Base-by-base conservation (phyloP, 2,888 invertebrate species). In the Lasioglossum leucozonium region DNA sequence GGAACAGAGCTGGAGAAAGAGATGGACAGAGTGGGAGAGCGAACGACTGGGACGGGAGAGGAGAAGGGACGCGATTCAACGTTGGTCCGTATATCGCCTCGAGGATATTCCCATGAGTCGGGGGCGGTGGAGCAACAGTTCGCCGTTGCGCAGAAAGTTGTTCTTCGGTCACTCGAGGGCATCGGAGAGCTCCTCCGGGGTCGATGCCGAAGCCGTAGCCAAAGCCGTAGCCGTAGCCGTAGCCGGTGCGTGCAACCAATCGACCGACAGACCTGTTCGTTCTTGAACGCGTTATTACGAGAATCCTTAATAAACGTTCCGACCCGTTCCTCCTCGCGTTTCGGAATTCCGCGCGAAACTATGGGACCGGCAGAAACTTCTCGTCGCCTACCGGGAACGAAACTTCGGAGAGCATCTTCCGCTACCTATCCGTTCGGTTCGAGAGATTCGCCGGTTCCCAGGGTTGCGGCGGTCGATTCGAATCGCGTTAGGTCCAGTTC, bases 31-130 rank as follows among this genome's bases (percentile, higher is more conserved):
- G 58, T 5, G 26, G 4, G 58, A 34, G 55, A n/a, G 10, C 42
- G 55, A n/a, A 13, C 42, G 55, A 34, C 30, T 4, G 34, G 8
- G 47, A n/a, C 18, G 55, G 71, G 34, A 42, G 58, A n/a, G 55
- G 55, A 65, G 65, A 65, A 34, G 72, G 73, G n/a, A 67, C 18
- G 65, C 69, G 72, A 62, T 11, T n/a, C 67, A 77, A 72, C 65
- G 83, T 76, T 77, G 86, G 72, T 77, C 83, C 44, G 62, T 30
- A 79, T 82, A 80, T 82, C 83, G 92, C 92, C 94, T 85, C 81
- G 85, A 92, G 93, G 93, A 91, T 85, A 92, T 93, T 93, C 94
- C 93, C 93, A 93, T 93, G 93, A 93, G 92, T 93, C 88, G 93
- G 92, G 93, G 93, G 93, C 91, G 93, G 92, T 90, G 87, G 78